Conservation (phyloP, 2,113 vertebrate species). For the Muscicapa adusta region DNA sequence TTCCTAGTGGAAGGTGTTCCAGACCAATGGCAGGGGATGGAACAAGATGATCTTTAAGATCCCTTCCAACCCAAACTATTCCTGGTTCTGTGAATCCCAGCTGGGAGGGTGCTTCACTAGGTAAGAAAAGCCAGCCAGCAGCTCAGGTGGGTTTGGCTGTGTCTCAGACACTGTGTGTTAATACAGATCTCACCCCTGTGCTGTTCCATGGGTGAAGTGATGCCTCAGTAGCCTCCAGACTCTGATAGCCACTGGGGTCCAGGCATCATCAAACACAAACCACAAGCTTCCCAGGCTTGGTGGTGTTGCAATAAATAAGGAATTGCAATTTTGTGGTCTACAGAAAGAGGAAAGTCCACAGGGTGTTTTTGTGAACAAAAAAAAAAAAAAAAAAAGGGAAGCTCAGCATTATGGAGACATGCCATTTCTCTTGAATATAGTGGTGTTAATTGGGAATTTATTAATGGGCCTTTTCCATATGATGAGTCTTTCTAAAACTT, state of each 20-base stretch:
- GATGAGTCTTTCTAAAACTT: neutral
- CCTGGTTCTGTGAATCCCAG: neutral
- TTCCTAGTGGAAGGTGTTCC: neutral
- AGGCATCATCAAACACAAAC: neutral
- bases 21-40: neutral
- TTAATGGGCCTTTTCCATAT: neutral
- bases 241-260: neutral
- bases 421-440: neutral
- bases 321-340: neutral
- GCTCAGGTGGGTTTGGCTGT: neutral
- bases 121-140: neutral
- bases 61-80: neutral
- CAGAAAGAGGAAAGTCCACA: neutral
- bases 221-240: fast-evolving
- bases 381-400: neutral
- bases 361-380: neutral
- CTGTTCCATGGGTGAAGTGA: fast-evolving
- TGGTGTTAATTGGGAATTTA: neutral
- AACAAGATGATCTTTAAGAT: neutral
- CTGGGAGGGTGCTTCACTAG: neutral
- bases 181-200: fast-evolving
- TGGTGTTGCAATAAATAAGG: neutral
- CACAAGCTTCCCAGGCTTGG: neutral
- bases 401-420: neutral
- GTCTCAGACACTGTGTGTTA: fast-evolving